Evolutionary conservation across 92 coral and sea anemone species (phyloP).

Genomic region (Blastomussa wellsi): DNA sequence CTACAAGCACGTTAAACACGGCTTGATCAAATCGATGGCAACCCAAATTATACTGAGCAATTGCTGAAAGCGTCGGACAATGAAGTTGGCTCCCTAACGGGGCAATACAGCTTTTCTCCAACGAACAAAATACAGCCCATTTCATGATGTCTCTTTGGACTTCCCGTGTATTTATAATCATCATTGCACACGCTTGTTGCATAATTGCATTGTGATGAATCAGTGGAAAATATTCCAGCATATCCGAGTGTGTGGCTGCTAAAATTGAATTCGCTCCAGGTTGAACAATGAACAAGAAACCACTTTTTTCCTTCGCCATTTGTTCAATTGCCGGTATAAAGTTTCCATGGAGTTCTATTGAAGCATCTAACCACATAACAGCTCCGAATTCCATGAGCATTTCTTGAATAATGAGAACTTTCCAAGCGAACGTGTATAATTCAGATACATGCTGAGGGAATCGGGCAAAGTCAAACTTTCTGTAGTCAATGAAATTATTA

Average conservation of each 20-base stretch:
- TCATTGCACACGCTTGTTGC: constrained; percentile 41
- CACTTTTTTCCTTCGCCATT: constrained; percentile 23
- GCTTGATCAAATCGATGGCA: constrained; percentile 63
- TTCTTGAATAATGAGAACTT: constrained; percentile 42
- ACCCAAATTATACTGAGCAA: background rate
- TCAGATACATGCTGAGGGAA: constrained; percentile 42
- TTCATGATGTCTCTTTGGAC: constrained; percentile 35
- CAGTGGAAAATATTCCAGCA: constrained; percentile 50
- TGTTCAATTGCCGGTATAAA: constrained; percentile 7
- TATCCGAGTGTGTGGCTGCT: constrained; percentile 40
- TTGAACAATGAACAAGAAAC: constrained; percentile 30
- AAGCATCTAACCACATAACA: constrained; percentile 54
- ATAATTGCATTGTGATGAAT: background rate
- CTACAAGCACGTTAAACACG: constrained; percentile 27
- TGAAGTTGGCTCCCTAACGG: constrained; percentile 33
- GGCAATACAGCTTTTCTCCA: constrained; percentile 41
- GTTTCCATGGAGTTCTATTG: constrained; percentile 14
- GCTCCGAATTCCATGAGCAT: constrained; percentile 46
- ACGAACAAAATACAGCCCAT: constrained; percentile 54
- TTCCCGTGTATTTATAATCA: constrained; percentile 38
- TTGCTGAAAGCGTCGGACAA: background rate
- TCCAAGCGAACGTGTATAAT: constrained; percentile 48
- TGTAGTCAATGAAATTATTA: constrained; percentile 26
- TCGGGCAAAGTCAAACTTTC: constrained; percentile 45
- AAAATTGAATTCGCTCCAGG: constrained; percentile 19